Conservation (phyloP, 1,140 invertebrate species). For the Coenobita brevimanus region DNA sequence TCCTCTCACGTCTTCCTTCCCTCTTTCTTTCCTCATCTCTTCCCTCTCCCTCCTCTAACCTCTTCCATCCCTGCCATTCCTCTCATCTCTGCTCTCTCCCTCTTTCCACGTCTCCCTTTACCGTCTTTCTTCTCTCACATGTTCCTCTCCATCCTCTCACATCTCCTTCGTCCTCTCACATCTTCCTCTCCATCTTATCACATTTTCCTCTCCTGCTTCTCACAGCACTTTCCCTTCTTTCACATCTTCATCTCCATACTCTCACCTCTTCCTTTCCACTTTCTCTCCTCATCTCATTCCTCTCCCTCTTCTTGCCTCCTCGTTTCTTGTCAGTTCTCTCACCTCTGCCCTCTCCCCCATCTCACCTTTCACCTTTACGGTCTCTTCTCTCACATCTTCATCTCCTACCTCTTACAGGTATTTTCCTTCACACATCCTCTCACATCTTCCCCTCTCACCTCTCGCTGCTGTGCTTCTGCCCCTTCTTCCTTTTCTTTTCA, state of each 20-base stretch:
- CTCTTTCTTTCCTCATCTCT: no score
- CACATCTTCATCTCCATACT: not conserved
- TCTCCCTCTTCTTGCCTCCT: no score
- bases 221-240: not conserved
- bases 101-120: not conserved
- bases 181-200: not conserved
- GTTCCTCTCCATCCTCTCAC: not conserved
- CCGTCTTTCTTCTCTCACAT: not conserved
- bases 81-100: not conserved
- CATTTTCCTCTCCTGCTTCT: not conserved
- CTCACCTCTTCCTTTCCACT: no score
- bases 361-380: no score
- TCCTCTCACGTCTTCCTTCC: not conserved
- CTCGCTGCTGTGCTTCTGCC: no score
- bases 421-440: not conserved
- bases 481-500: no score
- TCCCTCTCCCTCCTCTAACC: no score
- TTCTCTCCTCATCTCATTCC: no score
- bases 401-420: no score
- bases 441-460: not conserved
- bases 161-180: not conserved
- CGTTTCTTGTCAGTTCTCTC: no score
- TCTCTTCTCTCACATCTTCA: no score
- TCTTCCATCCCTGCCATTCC: not conserved
- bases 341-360: not conserved